Percentiles rank a stretch among this genome's conserved stretches.
phyloP scores from a whole-genome alignment of 2,113 vertebrate species.

The Mesoclemmys tuberculata region DNA sequence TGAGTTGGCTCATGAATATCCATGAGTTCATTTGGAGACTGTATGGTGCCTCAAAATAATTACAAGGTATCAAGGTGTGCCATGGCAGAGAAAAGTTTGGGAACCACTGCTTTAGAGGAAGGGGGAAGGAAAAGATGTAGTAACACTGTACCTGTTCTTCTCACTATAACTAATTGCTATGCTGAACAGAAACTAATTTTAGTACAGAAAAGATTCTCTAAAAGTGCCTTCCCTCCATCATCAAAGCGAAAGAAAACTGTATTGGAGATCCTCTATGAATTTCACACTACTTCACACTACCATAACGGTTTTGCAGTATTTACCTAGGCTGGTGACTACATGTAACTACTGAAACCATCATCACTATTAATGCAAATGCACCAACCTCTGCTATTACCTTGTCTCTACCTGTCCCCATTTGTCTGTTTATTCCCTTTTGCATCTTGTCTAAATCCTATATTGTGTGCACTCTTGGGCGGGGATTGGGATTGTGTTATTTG shows the following conservation, averaged over 20 bases:
- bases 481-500: background rate
- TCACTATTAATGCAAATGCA: background rate
- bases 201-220: background rate
- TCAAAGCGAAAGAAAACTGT: background rate
- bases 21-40: too few species aligned
- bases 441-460: too few species aligned
- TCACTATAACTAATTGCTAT: fast-evolving
- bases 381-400: background rate
- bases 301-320: background rate
- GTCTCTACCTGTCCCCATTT: background rate
- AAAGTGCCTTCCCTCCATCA: background rate
- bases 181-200: background rate
- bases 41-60: too few species aligned
- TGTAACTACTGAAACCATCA: background rate
- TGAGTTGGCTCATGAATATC: too few species aligned
- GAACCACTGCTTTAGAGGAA: background rate
- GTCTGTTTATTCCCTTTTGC: background rate
- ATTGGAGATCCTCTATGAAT: background rate
- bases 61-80: too few species aligned
- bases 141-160: background rate
- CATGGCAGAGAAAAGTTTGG: too few species aligned
- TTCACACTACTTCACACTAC: background rate
- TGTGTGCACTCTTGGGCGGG: background rate
- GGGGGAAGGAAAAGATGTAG: background rate
- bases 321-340: background rate